Evolutionary conservation across 2,888 invertebrate species (phyloP), one percentile per base, ranked within the genome.

Genomic region (Drosophila flavopinicola): DNA sequence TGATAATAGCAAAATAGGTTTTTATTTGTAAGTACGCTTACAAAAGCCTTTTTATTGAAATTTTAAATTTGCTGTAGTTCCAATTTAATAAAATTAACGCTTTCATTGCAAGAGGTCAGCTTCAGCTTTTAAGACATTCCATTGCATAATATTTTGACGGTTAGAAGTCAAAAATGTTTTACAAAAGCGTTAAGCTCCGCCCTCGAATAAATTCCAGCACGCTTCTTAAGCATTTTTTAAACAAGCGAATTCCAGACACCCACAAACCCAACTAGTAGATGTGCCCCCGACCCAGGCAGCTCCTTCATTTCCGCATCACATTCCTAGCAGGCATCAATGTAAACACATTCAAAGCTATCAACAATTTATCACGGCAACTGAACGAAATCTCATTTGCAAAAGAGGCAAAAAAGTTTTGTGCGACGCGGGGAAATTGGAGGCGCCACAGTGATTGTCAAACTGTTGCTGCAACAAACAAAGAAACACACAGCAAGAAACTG

Each of bases 291-390:
- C 54, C 44, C 38, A 35, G 66, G 41, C 44, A 38, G 45, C 51
- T 49, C 47, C 52, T 56, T 58, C 48, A 67, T 67, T 54, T 49
- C 51, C 57, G 60, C 53, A 59, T 39, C 59, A 58, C 66, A 66
- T 71, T 63, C 66, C 69, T 44, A 33, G 60, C 53, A 61, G 33
- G 65, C 74, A 66, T 68, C 77, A 76, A 71, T 79, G 85, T 70
- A 71, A 74, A 78, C 71, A 76, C 76, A 84, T 76, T 71, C 78
- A 76, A 60, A 63, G 72, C 83, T 73, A 84, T 84, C 85, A 84
- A 85, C 85, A 77, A 84, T 84, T 85, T 84, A 84, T 85, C 85
- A 85, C 79, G 68, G 77, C 70, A 77, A 77, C 63, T 73, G 78
- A 85, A 72, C 64, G 64, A 82, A 82, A 82, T 82, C 84, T 80